Conservation (phyloP, 2,888 invertebrate genomes). For the Xestia ashworthii region DNA sequence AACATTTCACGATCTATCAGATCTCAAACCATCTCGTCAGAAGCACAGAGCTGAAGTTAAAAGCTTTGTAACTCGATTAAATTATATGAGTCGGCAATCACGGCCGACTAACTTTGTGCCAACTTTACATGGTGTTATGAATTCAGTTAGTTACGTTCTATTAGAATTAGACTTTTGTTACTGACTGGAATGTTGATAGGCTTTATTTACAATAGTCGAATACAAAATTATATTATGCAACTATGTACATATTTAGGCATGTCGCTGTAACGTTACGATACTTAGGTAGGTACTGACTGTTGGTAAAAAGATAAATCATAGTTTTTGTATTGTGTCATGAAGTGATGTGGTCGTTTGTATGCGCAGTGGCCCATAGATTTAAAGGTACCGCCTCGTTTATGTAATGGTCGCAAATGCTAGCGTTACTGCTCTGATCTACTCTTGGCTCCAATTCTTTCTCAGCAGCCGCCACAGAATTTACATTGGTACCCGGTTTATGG, state of each 20-base stretch:
- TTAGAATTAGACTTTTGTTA: slow-evolving; percentile 23
- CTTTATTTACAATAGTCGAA: not conserved
- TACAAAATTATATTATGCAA: not conserved
- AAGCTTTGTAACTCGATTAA: slow-evolving; percentile 57
- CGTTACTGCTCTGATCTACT: too few relatives aligned
- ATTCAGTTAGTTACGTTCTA: slow-evolving; percentile 29
- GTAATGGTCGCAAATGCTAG: too few relatives aligned
- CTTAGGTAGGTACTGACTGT: not conserved
- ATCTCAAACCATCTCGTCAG: slow-evolving; percentile 20
- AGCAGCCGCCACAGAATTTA: too few relatives aligned
- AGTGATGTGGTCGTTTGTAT: too few relatives aligned
- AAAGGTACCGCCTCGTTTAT: too few relatives aligned
- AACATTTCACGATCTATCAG: slow-evolving; percentile 6
- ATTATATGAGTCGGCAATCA: slow-evolving; percentile 54
- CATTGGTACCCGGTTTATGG: too few relatives aligned
- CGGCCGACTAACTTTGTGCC: slow-evolving; percentile 34
- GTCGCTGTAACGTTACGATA: not conserved
- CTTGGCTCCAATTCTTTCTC: too few relatives aligned
- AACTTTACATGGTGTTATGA: slow-evolving; percentile 49
- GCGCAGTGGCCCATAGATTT: too few relatives aligned
- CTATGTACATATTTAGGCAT: not conserved
- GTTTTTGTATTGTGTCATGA: not conserved
- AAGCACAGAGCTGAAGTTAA: slow-evolving; percentile 37
- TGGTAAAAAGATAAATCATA: not conserved
- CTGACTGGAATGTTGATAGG: not conserved